Base-by-base conservation (phyloP, 2,797 vertebrate genomes). In the Kryptolebias ocellatus region DNA sequence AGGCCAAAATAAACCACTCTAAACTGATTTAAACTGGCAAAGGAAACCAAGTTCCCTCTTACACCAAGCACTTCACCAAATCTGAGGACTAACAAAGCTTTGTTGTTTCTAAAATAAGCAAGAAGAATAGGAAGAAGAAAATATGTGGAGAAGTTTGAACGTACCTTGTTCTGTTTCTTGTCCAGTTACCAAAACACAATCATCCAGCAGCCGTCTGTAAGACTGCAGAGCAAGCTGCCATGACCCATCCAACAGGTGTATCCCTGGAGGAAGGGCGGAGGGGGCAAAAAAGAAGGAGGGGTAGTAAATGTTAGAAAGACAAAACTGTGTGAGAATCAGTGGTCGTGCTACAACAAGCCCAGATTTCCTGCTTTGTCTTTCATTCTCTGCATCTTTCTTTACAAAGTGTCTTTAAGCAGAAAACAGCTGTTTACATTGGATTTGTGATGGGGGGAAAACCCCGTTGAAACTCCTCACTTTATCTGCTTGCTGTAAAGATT, bases 211-310 rank as follows among this genome's bases (percentile, higher is more conserved):
- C 67, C 44, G 44, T 65, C 53, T 39, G 57, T 51, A 60, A 24
- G 47, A 9, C 15, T 39, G 57, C 18, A 69, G 53, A 56, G 59
- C 46, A 69, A 62, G 66, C 83, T 83, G 78, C 8, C 20, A 47
- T 50, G 56, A 50, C 60, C 58, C n/a, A 3, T 72, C 50, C 61
- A 72, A 89, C 88, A 90, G 88, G 90, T 91, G 87, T 81, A 81
- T 76, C 58, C 66, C 71, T 7, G 55, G 77, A 83, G 81, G 76
- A 76, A 79, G 84, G 78, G 84, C 73, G 82, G 85, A 69, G 66
- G 61, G 62, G 47, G 60, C 37, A 69, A 57, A 6, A 68, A 77
- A 80, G 63, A 74, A 80, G 68, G 17, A 7, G 17, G 3, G 12
- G 37, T 15, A 37, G 42, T 31, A 46, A 18, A 27, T 69, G 20